Evolutionary conservation across 2,113 vertebrate species (phyloP).

Genomic region (Clarias gariepinus): DNA sequence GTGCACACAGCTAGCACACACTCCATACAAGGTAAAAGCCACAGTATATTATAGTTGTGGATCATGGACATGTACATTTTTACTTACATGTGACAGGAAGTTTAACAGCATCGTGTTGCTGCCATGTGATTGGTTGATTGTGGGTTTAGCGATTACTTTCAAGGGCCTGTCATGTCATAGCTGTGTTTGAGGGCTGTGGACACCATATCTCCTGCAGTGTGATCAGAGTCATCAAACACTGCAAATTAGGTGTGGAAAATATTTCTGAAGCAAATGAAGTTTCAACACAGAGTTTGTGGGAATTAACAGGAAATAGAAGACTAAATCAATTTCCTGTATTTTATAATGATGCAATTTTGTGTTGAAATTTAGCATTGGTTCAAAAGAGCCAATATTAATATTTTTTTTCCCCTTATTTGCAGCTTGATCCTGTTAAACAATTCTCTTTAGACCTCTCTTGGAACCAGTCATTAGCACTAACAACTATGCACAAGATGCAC

Average conservation of each 20-base stretch:
- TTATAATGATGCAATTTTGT: neutral
- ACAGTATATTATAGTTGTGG: neutral
- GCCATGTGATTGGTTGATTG: neutral
- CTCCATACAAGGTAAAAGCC: neutral
- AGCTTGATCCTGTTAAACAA: neutral
- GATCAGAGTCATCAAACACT: neutral
- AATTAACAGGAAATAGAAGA: neutral
- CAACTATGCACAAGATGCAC: neutral
- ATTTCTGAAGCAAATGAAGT: neutral
- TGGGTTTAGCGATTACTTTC: neutral
- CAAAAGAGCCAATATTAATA: neutral
- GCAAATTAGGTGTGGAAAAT: neutral
- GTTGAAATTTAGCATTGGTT: neutral
- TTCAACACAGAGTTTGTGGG: neutral
- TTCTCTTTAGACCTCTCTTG: neutral
- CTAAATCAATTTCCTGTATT: neutral
- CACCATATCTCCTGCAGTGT: too few relatives aligned
- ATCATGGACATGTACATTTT: neutral
- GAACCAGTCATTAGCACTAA: neutral
- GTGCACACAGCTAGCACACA: neutral
- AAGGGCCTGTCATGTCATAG: neutral
- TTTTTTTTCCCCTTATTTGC: neutral
- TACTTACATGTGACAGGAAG: neutral
- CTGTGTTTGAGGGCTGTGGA: neutral
- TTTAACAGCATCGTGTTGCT: neutral